These are phyloP conservation scores for Lepisosteus osseus DNA, from an alignment of 2,113 vertebrate species.

Conservation along the genomic window DNA sequence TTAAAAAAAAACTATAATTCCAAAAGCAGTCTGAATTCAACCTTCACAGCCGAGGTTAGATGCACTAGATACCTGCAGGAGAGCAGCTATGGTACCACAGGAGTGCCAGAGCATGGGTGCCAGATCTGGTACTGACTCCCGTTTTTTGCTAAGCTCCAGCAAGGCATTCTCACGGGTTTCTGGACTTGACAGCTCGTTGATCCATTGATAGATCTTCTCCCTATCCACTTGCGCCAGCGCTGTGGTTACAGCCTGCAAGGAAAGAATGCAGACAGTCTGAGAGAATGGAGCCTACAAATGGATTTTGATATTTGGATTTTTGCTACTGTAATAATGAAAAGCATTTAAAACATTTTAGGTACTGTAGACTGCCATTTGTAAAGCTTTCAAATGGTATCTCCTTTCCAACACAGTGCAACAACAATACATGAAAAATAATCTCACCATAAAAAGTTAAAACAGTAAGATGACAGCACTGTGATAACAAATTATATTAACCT, in stretches of 20 bases:
- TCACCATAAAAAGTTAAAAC: too few species aligned
- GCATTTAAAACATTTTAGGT: too few species aligned
- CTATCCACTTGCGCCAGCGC: conserved; percentile 93
- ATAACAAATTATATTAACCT: too few species aligned
- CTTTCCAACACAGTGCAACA: too few species aligned
- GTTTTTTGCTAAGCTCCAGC: conserved; percentile 95
- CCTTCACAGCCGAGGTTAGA: not conserved
- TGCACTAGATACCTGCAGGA: conserved; percentile 80
- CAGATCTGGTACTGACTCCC: conserved; percentile 91
- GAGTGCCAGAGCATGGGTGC: conserved; percentile 98
- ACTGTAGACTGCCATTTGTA: too few species aligned
- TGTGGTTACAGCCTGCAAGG: conserved; percentile 84
- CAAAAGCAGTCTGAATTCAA: too few species aligned
- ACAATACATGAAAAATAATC: too few species aligned
- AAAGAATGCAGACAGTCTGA: not conserved
- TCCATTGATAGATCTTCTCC: conserved; percentile 98
- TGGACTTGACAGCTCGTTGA: conserved; percentile 94
- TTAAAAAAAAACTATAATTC: too few species aligned
- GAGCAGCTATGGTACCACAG: conserved; percentile 91
- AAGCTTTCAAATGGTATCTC: too few species aligned
- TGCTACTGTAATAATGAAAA: too few species aligned
- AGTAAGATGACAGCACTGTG: too few species aligned
- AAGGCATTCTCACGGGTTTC: conserved; percentile 93
- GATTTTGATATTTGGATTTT: too few species aligned
- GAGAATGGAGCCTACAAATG: not conserved